Base-by-base conservation (phyloP, 2,888 invertebrate genomes). In the Papilio demoleus region DNA sequence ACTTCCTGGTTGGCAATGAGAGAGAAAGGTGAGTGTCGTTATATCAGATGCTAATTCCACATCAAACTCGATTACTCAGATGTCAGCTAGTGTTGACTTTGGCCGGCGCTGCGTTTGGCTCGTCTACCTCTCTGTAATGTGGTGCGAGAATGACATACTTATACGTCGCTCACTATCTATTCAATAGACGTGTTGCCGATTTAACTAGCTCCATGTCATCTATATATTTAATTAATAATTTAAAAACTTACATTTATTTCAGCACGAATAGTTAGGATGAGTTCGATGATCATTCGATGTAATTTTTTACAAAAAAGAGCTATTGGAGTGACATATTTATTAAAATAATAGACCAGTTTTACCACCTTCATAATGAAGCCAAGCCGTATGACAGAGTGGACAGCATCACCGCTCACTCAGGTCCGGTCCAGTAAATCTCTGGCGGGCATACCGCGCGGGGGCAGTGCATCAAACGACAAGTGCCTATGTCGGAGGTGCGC, bases 381-480 rank as follows among this genome's bases (percentile, higher is more conserved):
- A 17, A 53, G 2, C 2, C 53, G 31, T n/a, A 31, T 53, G 53
- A 50, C 66, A 42, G 11, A 53, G 24, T 12, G 11, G 36, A 38
- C 45, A 47, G 40, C 11, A 17, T 60, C 38, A 27, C 60, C 38
- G 38, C 59, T 38, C 3, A 27, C 40, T 65, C 42, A 42, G 19
- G 59, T 56, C 56, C 42, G 62, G 36, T 59, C 72, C 70, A 36
- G 75, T 79, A 76, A 77, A 78, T 79, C 77, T 77, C 67, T 67
- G 38, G 19, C 53, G 12, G 59, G 63, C 36, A 58, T 68, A 69
- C 69, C 73, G 70, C 50, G 70, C 68, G 38, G 38, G 65, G 56
- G 77, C 76, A 76, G 75, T 81, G 79, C 79, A 81, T 82, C 82
- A 81, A 72, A 74, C 76, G 73, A 75, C 69, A 77, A 78, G 77